Evolutionary conservation across 2,113 vertebrate species (phyloP), one percentile per base, ranked within the genome.

Genomic region (Onychostoma macrolepis): DNA sequence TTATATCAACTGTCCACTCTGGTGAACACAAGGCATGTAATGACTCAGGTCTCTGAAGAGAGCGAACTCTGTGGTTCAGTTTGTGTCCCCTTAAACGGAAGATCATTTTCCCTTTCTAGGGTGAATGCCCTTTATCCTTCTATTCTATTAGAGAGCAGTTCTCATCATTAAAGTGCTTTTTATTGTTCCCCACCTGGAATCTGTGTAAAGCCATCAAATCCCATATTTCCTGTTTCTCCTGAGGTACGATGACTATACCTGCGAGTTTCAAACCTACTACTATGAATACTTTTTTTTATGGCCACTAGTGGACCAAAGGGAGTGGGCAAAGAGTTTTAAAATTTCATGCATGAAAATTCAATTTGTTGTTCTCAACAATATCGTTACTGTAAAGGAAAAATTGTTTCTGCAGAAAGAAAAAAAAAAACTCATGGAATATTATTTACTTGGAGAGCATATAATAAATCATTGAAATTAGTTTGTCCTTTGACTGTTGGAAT

Each of bases 1-100:
- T 65, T 36, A 19, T 38, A 28, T 75, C 30, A 75, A 33, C 26
- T 72, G 30, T 65, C 78, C 30, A 80, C 77, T 77, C 43, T 83
- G 30, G 26, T 56, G 78, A 67, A 48, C 58, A 17, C 75, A 87
- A 77, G 69, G 43, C 76, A 65, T 77, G 36, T 71, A 84, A 65
- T 50, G 67, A 80, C 75, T 85, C 30, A 0, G 19, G 53, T 86
- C 80, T 87, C 65, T 50, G 13, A 74, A 56, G 33, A 19, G 11
- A 79, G 48, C 24, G 24, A 43, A 87, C 63, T 41, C 38, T 45
- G 63, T 17, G n/a, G 33, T 69, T 82, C 36, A 41, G 26, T 28
- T 69, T 76, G 45, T 79, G 72, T 80, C 6, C 28, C 58, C 50
- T 45, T 30, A 84, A 84, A 86, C 41, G 6, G 33, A 80, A 65